Evolutionary conservation across 2,797 vertebrate species (phyloP).

Genomic region (Bradypodion pumilum): DNA sequence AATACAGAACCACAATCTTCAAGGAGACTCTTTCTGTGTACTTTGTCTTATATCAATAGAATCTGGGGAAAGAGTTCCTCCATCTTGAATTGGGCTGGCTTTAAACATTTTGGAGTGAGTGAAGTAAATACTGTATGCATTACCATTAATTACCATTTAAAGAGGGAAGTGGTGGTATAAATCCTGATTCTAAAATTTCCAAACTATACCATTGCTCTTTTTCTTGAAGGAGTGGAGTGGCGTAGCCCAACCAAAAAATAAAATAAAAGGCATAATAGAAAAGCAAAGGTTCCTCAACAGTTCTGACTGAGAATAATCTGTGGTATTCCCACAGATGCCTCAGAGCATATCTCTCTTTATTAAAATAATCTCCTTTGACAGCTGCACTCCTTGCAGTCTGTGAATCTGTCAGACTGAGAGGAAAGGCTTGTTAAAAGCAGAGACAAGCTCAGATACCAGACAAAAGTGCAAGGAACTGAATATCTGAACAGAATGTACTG

Average conservation of each 20-base stretch:
- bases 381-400: not conserved
- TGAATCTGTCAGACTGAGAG: slow-evolving; percentile 1
- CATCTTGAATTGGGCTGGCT: not conserved
- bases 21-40: too few species aligned
- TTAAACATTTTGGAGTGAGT: too few species aligned
- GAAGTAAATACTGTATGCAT: too few species aligned
- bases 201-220: not conserved
- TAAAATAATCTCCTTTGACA: slow-evolving; percentile 3
- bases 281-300: not conserved
- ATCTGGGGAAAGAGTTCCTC: too few species aligned
- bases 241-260: not conserved
- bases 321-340: not conserved
- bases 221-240: not conserved
- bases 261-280: not conserved
- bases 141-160: not conserved
- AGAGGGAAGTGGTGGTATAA: not conserved
- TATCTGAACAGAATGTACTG: not conserved
- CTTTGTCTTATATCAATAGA: too few species aligned
- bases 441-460: not conserved
- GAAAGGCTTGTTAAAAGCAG: not conserved
- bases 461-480: not conserved
- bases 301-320: not conserved
- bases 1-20: too few species aligned
- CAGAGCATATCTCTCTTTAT: not conserved
- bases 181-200: not conserved